Evolutionary conservation across 2,113 vertebrate species (phyloP).

Genomic region (Sialia sialis): DNA sequence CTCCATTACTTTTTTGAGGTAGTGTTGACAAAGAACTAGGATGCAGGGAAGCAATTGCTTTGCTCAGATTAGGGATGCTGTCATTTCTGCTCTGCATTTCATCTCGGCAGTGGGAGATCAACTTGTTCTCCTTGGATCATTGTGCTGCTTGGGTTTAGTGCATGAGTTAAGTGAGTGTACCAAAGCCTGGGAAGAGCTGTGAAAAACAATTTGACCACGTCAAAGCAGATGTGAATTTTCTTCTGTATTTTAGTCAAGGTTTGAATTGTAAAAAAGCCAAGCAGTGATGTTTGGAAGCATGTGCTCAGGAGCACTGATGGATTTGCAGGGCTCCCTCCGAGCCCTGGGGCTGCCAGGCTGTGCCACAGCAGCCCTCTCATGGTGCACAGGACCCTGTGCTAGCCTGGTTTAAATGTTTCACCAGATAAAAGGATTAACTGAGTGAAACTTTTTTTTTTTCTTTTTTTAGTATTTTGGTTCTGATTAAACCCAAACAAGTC

Average conservation of each 20-base stretch:
- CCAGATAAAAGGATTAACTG: neutral
- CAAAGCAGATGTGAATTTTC: neutral
- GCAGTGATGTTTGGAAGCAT: neutral
- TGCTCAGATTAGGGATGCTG: conserved; percentile 22
- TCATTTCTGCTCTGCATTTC: neutral
- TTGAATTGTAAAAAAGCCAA: neutral
- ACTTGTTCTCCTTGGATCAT: neutral
- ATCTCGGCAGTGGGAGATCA: neutral
- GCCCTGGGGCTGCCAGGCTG: neutral
- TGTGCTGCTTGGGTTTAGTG: neutral
- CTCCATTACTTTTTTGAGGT: neutral
- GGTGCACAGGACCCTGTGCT: neutral
- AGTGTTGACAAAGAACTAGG: neutral
- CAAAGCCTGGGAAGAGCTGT: neutral
- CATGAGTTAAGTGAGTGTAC: neutral
- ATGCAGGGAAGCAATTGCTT: neutral
- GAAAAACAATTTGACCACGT: neutral
- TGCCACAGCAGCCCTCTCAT: fast-evolving
- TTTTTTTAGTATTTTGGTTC: neutral
- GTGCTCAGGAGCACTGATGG: neutral
- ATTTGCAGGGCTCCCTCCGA: neutral
- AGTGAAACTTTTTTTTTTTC: neutral
- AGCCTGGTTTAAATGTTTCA: neutral
- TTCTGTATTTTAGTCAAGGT: neutral
- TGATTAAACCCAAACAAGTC: neutral